Evolutionary conservation across 23 tunicate species (phyloP).

Genomic region (Phallusia fumigata): DNA sequence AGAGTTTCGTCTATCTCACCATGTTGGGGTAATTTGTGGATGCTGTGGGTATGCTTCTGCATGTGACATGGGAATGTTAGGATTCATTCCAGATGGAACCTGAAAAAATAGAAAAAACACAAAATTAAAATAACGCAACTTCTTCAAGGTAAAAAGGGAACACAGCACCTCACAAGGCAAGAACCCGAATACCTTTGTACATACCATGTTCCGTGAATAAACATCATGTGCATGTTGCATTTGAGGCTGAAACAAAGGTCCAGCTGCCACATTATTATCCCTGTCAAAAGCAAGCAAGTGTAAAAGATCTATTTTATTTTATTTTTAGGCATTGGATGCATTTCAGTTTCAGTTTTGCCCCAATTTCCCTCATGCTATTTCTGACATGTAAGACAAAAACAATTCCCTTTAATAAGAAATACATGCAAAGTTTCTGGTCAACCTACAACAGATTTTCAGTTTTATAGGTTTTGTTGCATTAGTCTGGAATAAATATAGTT

Average conservation of each 20-base stretch:
- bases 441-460: too few relatives aligned
- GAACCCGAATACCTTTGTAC: neutral
- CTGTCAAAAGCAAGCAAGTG: neutral
- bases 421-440: neutral
- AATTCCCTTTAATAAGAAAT: too few relatives aligned
- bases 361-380: too few relatives aligned
- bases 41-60: conserved; percentile 13
- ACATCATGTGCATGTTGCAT: conserved; percentile 4
- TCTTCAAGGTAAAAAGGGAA: neutral
- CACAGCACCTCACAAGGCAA: neutral
- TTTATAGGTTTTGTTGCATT: too few relatives aligned
- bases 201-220: neutral
- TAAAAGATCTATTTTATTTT: too few relatives aligned
- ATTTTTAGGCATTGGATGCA: too few relatives aligned
- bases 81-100: conserved; percentile 23
- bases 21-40: neutral
- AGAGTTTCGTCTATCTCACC: conserved; percentile 4
- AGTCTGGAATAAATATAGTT: too few relatives aligned
- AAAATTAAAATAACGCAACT: too few relatives aligned
- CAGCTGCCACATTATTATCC: neutral
- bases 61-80: too few relatives aligned
- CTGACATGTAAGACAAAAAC: too few relatives aligned
- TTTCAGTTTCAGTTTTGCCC: too few relatives aligned
- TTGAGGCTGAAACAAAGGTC: neutral
- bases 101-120: neutral